Percentiles rank a stretch among this genome's conserved stretches.
These are phyloP conservation scores for Mesocentrotus franciscanus DNA, from an alignment of 53 echinoderm and acorn worm species.

Conservation along the genomic window DNA sequence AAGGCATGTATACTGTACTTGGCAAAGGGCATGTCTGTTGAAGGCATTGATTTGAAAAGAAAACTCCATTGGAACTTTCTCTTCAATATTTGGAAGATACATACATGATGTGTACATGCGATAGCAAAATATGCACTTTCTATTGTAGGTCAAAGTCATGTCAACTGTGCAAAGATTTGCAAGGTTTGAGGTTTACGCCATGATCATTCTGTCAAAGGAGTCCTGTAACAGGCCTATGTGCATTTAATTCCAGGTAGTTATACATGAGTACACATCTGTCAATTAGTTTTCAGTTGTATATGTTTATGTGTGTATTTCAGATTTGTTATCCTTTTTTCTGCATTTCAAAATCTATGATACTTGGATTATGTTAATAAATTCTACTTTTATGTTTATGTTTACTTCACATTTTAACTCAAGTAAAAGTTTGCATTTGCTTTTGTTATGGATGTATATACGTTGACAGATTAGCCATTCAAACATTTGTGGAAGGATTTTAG, in stretches of 20 bases:
- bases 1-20: not conserved
- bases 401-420: not conserved
- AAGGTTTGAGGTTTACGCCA: not conserved
- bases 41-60: not conserved
- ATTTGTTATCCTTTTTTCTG: not conserved
- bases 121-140: not conserved
- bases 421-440: not conserved
- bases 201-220: not conserved
- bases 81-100: not conserved
- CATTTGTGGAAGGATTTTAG: no score
- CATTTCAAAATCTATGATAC: not conserved
- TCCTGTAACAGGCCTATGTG: not conserved
- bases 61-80: not conserved
- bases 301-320: not conserved
- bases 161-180: not conserved
- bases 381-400: conserved; percentile 36
- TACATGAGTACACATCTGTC: not conserved
- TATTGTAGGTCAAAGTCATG: not conserved
- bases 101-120: not conserved
- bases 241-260: not conserved
- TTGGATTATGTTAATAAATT: conserved; percentile 4
- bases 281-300: not conserved
- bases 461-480: no score
- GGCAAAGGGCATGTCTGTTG: not conserved
- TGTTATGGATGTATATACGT: no score